phyloP scores from a whole-genome alignment of 2,113 vertebrate genomes.

The Panthera uncia region DNA sequence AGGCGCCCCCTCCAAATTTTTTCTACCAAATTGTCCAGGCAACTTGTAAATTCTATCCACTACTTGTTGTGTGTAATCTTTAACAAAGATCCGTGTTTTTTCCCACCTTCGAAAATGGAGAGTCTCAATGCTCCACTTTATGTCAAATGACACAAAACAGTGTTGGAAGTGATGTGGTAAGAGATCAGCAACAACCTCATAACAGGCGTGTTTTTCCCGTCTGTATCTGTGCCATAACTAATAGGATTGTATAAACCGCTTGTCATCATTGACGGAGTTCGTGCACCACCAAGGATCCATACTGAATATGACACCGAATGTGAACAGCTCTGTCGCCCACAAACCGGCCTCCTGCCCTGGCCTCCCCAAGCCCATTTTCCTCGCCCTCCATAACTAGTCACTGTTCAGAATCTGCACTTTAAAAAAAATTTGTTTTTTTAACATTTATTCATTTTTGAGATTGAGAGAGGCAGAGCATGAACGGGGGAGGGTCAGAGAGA shows the following conservation, averaged over 20 bases:
- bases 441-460: too few relatives aligned
- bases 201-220: neutral
- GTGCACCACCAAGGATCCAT: accelerated
- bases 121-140: neutral
- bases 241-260: neutral
- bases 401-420: neutral
- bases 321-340: accelerated
- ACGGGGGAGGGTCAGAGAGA: too few relatives aligned
- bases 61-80: neutral
- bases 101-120: neutral
- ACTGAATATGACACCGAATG: accelerated
- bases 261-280: neutral
- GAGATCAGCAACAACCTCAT: neutral
- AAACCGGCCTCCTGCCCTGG: neutral
- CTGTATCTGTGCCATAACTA: neutral
- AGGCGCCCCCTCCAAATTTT: neutral
- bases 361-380: neutral
- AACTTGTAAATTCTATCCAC: neutral
- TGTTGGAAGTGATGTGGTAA: neutral
- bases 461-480: too few relatives aligned
- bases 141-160: neutral
- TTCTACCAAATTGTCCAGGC: neutral
- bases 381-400: neutral
- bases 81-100: neutral
- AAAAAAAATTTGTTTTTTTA: too few relatives aligned